A percentile compares a stretch with the other conserved stretches of the same genome.
These are phyloP conservation scores for Drosophila emarginata DNA, from an alignment of 2,888 invertebrate genomes.

Conservation along the genomic window DNA sequence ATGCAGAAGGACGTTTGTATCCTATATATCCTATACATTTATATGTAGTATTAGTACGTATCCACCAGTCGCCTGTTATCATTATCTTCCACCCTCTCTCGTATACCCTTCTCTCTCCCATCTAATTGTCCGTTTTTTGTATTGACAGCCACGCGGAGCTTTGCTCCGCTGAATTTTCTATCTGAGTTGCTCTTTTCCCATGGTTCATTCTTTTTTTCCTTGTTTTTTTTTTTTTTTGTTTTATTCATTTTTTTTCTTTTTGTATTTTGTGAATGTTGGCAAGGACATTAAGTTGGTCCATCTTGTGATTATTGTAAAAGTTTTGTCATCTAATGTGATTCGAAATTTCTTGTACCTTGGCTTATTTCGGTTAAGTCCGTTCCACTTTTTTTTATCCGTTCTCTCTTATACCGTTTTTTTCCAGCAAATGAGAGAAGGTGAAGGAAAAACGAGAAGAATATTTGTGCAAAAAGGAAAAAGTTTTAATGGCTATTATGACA, in stretches of 20 bases:
- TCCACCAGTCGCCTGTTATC: neutral
- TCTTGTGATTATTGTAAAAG: constrained; percentile 67
- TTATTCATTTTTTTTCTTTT: constrained; percentile 38
- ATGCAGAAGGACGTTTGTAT: constrained; percentile 4
- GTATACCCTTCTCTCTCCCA: neutral
- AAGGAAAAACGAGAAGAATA: neutral
- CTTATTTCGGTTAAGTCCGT: constrained; percentile 17
- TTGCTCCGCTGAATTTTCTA: constrained; percentile 64
- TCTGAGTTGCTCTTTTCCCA: constrained; percentile 44
- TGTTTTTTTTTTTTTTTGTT: constrained; percentile 30
- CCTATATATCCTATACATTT: neutral
- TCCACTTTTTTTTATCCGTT: neutral
- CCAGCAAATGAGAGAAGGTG: neutral
- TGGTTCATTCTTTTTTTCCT: neutral
- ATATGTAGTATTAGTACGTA: neutral
- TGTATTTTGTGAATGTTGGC: constrained; percentile 30
- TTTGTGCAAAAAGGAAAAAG: constrained; percentile 46
- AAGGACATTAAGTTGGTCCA: constrained; percentile 14
- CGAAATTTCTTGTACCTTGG: constrained; percentile 40
- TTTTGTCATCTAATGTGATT: constrained; percentile 62
- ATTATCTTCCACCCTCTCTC: neutral
- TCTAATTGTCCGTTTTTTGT: constrained; percentile 68
- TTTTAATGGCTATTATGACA: constrained; percentile 73
- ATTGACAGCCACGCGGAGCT: constrained; percentile 72
- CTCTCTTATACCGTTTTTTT: neutral